phyloP scores from a whole-genome alignment of 2,113 vertebrate species.

The Regulus satrapa region DNA sequence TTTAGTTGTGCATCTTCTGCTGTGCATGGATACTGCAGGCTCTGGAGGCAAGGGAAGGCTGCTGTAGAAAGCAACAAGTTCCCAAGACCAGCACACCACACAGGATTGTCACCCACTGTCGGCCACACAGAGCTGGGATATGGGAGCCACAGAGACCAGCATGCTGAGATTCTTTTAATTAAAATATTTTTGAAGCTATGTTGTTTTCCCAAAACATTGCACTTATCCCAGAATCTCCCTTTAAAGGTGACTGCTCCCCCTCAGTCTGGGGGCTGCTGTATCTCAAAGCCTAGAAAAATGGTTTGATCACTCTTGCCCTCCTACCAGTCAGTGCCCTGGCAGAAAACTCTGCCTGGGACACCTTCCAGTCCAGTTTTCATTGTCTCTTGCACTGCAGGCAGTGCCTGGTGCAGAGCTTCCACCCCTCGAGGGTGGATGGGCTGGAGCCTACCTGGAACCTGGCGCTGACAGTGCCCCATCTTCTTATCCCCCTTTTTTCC shows the following conservation, averaged over 20 bases:
- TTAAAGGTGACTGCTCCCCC: not conserved
- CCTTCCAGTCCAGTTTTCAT: accelerated
- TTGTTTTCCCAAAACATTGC: not conserved
- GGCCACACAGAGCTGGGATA: not conserved
- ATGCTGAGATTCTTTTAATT: not conserved
- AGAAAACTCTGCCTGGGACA: not conserved
- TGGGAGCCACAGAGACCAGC: not conserved
- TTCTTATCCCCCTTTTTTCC: not conserved
- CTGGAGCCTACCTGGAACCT: not conserved
- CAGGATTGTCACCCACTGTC: not conserved
- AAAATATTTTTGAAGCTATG: not conserved
- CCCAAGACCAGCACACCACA: not conserved
- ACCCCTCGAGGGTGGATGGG: not conserved
- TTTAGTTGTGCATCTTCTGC: not conserved
- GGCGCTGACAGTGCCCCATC: accelerated
- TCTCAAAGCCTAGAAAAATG: not conserved
- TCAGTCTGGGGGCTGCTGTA: not conserved
- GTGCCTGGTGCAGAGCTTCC: not conserved
- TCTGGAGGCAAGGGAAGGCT: not conserved
- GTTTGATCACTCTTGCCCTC: not conserved
- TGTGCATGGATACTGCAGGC: not conserved
- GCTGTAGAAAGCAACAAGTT: not conserved
- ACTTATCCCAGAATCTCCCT: not conserved
- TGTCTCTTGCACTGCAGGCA: not conserved
- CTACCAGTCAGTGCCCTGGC: not conserved